Conservation (phyloP, 2,113 vertebrate species). For the Gymnobelideus leadbeateri region DNA sequence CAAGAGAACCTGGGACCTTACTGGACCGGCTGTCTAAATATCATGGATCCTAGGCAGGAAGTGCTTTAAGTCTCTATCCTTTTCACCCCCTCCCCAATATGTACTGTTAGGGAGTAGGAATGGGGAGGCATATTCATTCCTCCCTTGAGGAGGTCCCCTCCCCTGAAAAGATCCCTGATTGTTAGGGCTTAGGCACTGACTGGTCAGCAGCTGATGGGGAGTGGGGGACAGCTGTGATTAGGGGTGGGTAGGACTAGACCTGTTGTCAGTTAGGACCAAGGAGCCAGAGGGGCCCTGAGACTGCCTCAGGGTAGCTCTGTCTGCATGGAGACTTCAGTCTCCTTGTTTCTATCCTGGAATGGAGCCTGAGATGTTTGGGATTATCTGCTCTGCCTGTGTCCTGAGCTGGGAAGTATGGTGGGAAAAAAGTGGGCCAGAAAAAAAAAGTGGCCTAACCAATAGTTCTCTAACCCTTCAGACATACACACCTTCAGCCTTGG, state of each 20-base stretch:
- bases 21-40: background rate
- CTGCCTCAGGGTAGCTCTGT: conserved; percentile 19
- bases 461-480: background rate
- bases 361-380: background rate
- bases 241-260: conserved; percentile 55
- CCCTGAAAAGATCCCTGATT: conserved; percentile 56
- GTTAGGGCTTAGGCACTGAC: conserved; percentile 60
- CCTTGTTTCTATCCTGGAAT: background rate
- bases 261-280: conserved; percentile 60
- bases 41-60: background rate
- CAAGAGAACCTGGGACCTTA: background rate
- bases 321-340: conserved; percentile 31
- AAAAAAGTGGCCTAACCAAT: background rate
- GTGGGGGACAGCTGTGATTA: conserved; percentile 69
- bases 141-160: conserved; percentile 25
- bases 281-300: conserved; percentile 49
- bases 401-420: background rate
- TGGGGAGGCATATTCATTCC: conserved; percentile 18
- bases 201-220: conserved; percentile 77
- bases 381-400: background rate
- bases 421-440: background rate
- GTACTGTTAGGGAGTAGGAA: background rate
- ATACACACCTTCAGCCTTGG: background rate
- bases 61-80: background rate
- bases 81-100: background rate